Evolutionary conservation across 2,113 vertebrate species (phyloP), one percentile per base, ranked within the genome.

Genomic region (Megaceryle maxima): DNA sequence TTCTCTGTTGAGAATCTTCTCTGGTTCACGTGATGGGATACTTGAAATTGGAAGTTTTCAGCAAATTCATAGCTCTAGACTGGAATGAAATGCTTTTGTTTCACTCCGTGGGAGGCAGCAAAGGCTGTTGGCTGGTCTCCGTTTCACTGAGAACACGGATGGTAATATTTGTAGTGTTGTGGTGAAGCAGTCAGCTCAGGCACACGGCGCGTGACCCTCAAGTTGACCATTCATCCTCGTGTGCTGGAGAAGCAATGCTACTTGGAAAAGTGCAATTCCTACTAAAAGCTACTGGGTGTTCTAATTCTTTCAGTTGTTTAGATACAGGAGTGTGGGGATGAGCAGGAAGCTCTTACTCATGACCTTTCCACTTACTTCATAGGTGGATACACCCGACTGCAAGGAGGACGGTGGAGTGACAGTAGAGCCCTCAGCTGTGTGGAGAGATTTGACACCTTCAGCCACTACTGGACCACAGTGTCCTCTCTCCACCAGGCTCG

Each of bases 401-500:
- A 99, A 85, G 99, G 99, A 7, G 99, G 98, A 14, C 99, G 99
- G 51, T 99, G 99, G 99, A 99, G 98, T 80, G 99, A 99, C 96
- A 99, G 99, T 94, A 98, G 99, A 95, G 99, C 99, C 31, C 97
- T 99, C 83, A 99, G 99, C 94, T 99, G 99, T 16, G 99, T 99
- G 81, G 99, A 99, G 94, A 98, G 99, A 73, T 99, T 99, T 57
- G 99, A 99, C 96, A 99, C 99, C 26, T 99, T 99, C 97, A 99
- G 99, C 96, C 99, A 99, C 96, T 99, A 99, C 97, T 99, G 99
- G 99, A 99, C 99, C 94, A 99, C 99, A 0, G 99, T 99, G 63
- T 99, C 99, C 13, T 99, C 99, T 14, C 98, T 99, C 87, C 99
- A 99, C 95, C 99, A 99, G 97, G 99, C 99, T 51, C 99, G 99